Conservation (phyloP, 2,113 vertebrate genomes). For the Thunnus thynnus region DNA sequence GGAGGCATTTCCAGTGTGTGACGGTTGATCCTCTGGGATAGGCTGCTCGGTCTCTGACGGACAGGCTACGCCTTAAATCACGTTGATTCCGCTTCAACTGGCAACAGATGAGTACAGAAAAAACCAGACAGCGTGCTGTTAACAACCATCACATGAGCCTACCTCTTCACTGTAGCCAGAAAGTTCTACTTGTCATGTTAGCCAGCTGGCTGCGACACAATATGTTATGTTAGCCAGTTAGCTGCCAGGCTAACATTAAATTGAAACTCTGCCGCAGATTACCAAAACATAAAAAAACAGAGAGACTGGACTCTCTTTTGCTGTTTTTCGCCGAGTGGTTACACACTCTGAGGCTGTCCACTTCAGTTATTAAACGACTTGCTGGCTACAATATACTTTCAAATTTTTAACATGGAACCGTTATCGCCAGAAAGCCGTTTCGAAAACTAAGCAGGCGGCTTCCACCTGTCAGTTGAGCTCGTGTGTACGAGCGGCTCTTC, state of each 20-base stretch:
- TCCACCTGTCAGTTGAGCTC: background rate
- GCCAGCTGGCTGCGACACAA: constrained; percentile 9
- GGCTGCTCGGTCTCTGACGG: constrained; percentile 62
- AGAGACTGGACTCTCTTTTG: background rate
- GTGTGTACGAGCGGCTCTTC: constrained; percentile 7
- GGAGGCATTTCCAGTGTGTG: constrained; percentile 57
- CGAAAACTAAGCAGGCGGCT: background rate
- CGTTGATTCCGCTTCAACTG: constrained; percentile 40
- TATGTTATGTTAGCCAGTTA: constrained; percentile 11
- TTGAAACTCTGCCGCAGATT: constrained; percentile 4
- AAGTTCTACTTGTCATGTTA: background rate
- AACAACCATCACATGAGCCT: background rate
- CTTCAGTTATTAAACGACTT: background rate
- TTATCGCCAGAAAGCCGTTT: background rate
- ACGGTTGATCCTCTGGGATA: constrained; percentile 49
- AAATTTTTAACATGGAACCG: background rate
- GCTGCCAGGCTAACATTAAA: constrained; percentile 46
- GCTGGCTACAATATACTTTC: background rate
- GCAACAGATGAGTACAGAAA: constrained; percentile 36
- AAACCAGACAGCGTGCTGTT: background rate
- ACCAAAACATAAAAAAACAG: background rate
- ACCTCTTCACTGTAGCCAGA: background rate
- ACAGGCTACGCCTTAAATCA: constrained; percentile 65
- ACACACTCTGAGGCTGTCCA: background rate
- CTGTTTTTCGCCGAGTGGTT: background rate